Base-by-base conservation (phyloP, 2,888 invertebrate species). In the Enchytraeus crypticus region DNA sequence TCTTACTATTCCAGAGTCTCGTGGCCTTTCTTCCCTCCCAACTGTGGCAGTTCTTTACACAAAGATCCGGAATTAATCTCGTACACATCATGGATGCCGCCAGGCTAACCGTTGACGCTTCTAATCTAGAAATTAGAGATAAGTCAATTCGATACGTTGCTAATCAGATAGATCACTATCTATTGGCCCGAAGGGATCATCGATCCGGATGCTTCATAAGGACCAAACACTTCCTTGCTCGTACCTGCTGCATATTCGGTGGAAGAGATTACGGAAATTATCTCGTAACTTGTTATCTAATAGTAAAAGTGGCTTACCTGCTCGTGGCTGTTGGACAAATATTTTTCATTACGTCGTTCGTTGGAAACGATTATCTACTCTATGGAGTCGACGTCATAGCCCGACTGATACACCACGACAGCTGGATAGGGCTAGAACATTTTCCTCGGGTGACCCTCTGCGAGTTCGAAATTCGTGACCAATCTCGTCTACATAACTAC, bases 361-460 rank as follows among this genome's bases (percentile, higher is more conserved):
- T 61, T 5, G 61, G 43, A 2, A 43, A 33, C 21, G 56, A 61
- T 14, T 61, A 55, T 33, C 38, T 38, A 29, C n/a, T 46, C 30
- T 57, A 61, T 38, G 61, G 61, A 11, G 27, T 57, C 8, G 26
- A 57, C 21, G 61, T 55, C 14, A 23, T 61, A 23, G 47, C 56
- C 21, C 54, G 51, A 11, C 33, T 61, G 23, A 34, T 56, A 2
- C 45, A 49, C 26, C 49, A 33, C n/a, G 34, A 30, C 26, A 30
- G 29, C 32, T 57, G 56, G 56, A 11, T 30, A 8, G 45, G 29
- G 11, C 51, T 54, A 29, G 34, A 51, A 1, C 61, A 61, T 29
- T 61, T 61, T 34, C 61, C 61, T 2, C 32, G 47, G 4, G 57
- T 51, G 18, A 61, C 61, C 11, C 43, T 61, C 23, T 61, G 61